A percentile compares a stretch with the other conserved stretches of the same genome.
Conservation (phyloP, 2,888 invertebrate species). For the Epinotia brunnichana region DNA sequence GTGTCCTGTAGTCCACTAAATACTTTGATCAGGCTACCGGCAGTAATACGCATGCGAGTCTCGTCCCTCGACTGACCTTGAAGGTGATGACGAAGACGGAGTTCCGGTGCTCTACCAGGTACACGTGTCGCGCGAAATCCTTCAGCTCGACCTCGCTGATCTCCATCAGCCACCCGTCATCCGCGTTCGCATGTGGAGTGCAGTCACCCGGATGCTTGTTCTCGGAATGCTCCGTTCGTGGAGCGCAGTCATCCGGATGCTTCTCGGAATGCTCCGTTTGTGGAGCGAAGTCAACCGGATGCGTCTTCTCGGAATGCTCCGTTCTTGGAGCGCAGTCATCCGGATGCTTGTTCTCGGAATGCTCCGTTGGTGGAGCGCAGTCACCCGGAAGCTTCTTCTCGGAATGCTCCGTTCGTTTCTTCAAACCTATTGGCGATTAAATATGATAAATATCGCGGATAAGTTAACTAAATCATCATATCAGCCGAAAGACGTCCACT, state of each 20-base stretch:
- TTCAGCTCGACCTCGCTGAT: conserved; percentile 55
- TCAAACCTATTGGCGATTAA: conserved; percentile 49
- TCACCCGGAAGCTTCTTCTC: conserved; percentile 65
- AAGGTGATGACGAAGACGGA: conserved; percentile 69
- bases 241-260: conserved; percentile 58
- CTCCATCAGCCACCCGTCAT: conserved; percentile 62
- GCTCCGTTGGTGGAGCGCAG: conserved; percentile 64
- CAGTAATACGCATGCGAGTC: no score
- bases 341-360: conserved; percentile 72
- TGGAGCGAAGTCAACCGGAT: no score
- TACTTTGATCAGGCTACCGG: conserved; percentile 34
- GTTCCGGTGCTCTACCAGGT: conserved; percentile 63
- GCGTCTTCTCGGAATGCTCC: conserved; percentile 58
- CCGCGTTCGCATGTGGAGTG: conserved; percentile 59
- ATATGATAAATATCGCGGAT: no score
- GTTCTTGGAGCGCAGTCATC: conserved; percentile 51
- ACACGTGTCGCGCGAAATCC: conserved; percentile 66
- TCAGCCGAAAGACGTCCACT: no score
- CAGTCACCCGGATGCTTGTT: conserved; percentile 63
- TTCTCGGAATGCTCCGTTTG: conserved; percentile 73
- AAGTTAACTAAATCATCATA: no score
- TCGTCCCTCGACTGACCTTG: conserved; percentile 49
- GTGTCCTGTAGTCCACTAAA: no score
- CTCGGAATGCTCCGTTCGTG: conserved; percentile 68
- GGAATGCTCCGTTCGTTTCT: conserved; percentile 69